These are phyloP conservation scores for Drosophila affinis DNA, from an alignment of 2,888 invertebrate genomes.

Conservation along the genomic window DNA sequence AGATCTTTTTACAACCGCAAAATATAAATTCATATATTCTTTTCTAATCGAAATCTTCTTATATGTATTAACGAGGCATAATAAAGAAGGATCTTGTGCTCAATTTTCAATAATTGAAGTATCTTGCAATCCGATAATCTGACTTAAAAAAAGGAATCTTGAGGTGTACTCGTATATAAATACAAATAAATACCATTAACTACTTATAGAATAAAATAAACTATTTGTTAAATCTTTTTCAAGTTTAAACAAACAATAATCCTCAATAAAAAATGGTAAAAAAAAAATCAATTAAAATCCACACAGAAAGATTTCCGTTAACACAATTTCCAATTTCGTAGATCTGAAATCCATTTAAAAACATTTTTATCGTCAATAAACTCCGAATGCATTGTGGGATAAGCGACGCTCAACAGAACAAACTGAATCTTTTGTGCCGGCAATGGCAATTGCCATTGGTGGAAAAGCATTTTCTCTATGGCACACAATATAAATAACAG, in stretches of 20 bases:
- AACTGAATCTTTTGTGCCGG: too few species aligned
- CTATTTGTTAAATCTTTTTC: neutral
- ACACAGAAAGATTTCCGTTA: neutral
- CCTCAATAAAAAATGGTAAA: neutral
- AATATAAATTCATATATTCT: neutral
- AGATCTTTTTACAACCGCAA: too few species aligned
- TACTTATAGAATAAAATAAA: too few species aligned
- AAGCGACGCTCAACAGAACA: neutral
- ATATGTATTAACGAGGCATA: neutral
- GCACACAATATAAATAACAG: neutral
- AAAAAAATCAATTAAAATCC: neutral
- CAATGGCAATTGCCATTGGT: neutral
- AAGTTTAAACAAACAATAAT: neutral
- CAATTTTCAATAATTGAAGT: neutral
- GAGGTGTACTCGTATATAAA: neutral
- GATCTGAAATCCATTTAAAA: conserved; percentile 1
- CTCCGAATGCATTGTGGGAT: neutral
- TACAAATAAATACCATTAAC: neutral
- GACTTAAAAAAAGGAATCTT: neutral
- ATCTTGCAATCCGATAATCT: neutral
- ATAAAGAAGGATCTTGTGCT: too few species aligned
- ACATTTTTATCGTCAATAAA: neutral
- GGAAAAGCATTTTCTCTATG: neutral
- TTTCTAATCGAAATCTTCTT: neutral
- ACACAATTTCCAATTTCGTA: neutral